Evolutionary conservation across 1,140 invertebrate species (phyloP), one percentile per base, ranked within the genome.

Genomic region (Trichogramma pretiosum): DNA sequence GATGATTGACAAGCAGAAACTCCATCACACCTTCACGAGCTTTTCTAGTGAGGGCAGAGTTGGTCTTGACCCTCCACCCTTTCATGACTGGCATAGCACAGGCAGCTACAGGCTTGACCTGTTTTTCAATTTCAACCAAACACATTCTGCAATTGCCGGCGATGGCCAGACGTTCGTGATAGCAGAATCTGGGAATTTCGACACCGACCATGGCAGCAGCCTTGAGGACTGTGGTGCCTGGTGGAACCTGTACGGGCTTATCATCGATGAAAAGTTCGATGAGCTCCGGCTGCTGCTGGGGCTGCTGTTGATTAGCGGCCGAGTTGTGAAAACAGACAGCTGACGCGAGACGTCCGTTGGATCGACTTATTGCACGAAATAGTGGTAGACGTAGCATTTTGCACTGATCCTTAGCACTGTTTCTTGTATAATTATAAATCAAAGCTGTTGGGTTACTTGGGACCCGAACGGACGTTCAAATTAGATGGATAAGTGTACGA

Each of bases 51-150:
- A 97, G 76, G 54, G 94, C 89, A 0, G 95, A 99, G 65, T 99
- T 91, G 16, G 97, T 99, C 72, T 99, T 98, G 10, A 99, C 85
- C 56, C 86, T 81, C 90, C 83, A 86, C 3, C 96, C 97, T 73
- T 98, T 98, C 93, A 99, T 98, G 0, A 99, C 96, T 13, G 97
- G 97, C 95, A 99, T 99, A 2, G 97, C 96, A 74, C 96, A 99
- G 7, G 95, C 95, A 36, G 97, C 97, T n/a, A 98, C 89, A 5
- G 96, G 97, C 79, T 91, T 90, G 3, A 85, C 71, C 35, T 84
- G 83, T 67, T 96, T 98, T 74, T 99, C 97, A 28, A 99, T 93
- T 77, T 99, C 97, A 1, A 99, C 97, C 5, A 99, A 74, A 77
- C 97, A 99, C 97, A 99, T 99, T 53, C 97, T 80, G 63, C 92